phyloP scores from a whole-genome alignment of 2,888 invertebrate genomes.

The Nephrotoma guestfalica region DNA sequence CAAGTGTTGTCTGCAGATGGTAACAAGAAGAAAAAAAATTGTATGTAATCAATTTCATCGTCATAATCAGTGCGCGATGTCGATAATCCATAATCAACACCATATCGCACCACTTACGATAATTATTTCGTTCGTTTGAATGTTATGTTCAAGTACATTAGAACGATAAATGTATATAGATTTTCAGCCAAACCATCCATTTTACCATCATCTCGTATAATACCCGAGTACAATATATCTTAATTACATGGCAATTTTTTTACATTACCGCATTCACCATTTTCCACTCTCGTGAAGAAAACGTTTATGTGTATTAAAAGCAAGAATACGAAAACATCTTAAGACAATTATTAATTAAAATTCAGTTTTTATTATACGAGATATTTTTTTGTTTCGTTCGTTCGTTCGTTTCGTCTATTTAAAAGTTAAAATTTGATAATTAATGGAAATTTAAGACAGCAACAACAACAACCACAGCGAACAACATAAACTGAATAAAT shows the following conservation, averaged over 20 bases:
- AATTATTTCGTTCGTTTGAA: not conserved
- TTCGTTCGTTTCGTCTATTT: not conserved
- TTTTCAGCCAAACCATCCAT: not conserved
- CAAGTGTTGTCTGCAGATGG: not conserved
- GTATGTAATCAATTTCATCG: not conserved
- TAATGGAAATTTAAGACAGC: not conserved
- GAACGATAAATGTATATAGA: not conserved
- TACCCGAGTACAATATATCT: not conserved
- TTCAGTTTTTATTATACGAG: not conserved
- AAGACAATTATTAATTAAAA: not conserved
- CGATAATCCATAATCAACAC: not conserved
- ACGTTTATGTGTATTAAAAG: not conserved
- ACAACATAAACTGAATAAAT: not conserved
- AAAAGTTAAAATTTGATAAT: not conserved
- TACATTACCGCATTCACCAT: not conserved
- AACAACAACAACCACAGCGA: not conserved
- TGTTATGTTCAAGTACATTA: not conserved
- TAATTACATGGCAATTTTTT: not conserved
- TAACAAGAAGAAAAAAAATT: not conserved
- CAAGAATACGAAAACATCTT: not conserved
- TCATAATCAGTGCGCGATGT: not conserved
- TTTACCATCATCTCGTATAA: not conserved
- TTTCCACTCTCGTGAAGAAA: not conserved
- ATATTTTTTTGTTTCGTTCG: not conserved
- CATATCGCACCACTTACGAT: not conserved